These are phyloP conservation scores for Latrodectus elegans DNA, from an alignment of 2,888 invertebrate genomes.

Conservation along the genomic window DNA sequence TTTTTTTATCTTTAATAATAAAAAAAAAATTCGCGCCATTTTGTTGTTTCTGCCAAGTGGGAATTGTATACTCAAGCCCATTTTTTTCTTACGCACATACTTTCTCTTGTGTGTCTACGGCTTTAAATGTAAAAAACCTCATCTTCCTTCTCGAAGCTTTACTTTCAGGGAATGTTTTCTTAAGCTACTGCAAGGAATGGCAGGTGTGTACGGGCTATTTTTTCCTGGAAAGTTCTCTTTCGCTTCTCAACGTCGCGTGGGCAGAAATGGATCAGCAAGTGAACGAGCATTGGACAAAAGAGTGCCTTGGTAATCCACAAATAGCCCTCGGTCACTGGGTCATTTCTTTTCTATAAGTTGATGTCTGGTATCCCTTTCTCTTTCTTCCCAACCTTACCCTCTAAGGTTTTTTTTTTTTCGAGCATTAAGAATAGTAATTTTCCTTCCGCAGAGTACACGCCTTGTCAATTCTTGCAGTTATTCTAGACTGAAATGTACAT, in stretches of 20 bases:
- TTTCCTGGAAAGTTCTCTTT: conserved; percentile 17
- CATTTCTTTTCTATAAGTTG: conserved; percentile 22
- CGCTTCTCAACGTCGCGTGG: conserved; percentile 36
- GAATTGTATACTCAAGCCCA: conserved; percentile 18
- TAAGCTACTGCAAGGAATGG: conserved; percentile 4
- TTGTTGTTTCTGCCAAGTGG: neutral
- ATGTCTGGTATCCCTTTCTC: conserved; percentile 25
- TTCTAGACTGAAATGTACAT: no score
- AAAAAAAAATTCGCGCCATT: neutral
- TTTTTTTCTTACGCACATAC: neutral
- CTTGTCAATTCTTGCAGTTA: neutral
- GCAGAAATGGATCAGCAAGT: conserved; percentile 54
- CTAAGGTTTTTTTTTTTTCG: no score
- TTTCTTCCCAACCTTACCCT: conserved; percentile 9
- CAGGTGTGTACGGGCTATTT: neutral
- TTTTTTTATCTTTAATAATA: no score
- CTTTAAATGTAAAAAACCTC: conserved; percentile 12
- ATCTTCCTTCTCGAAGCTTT: neutral
- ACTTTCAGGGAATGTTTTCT: neutral
- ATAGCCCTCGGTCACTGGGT: conserved; percentile 63
- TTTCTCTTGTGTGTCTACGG: neutral
- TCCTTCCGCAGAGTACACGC: neutral
- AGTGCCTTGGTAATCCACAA: conserved; percentile 39
- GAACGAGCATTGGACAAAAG: conserved; percentile 42
- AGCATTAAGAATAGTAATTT: no score